Conservation (phyloP, 1,140 invertebrate species). For the Oryctes rhinoceros region DNA sequence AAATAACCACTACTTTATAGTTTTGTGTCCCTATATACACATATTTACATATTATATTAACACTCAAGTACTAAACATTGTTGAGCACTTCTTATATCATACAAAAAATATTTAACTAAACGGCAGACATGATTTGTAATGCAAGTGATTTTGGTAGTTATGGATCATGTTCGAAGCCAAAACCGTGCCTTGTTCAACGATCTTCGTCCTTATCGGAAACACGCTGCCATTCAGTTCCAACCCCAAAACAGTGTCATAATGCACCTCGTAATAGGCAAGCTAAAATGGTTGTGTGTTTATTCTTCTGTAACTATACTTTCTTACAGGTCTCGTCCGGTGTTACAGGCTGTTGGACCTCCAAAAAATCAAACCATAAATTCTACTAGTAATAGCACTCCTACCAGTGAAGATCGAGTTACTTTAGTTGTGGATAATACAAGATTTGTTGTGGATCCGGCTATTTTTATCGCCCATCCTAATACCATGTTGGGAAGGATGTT, state of each 20-base stretch:
- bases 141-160: conserved; percentile 65
- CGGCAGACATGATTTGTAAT: conserved; percentile 18
- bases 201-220: conserved; percentile 65
- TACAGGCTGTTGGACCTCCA: conserved; percentile 55
- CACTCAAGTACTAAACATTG: too few species aligned
- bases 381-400: conserved; percentile 51
- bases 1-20: too few species aligned
- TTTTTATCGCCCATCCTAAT: conserved; percentile 91
- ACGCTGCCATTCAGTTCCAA: conserved; percentile 64
- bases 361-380: conserved; percentile 57
- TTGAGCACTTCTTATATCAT: background rate
- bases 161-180: conserved; percentile 74
- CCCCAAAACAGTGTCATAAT: conserved; percentile 63
- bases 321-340: conserved; percentile 57
- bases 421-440: conserved; percentile 93
- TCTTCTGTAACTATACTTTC: conserved; percentile 29
- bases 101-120: background rate
- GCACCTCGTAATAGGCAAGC: conserved; percentile 67
- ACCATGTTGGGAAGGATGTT: conserved; percentile 97
- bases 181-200: conserved; percentile 79
- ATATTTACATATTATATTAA: background rate
- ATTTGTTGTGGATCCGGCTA: conserved; percentile 87
- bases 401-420: conserved; percentile 81
- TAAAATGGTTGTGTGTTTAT: conserved; percentile 27
- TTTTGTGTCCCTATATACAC: background rate